These are phyloP conservation scores for Dryococelus australis DNA, from an alignment of 2,888 invertebrate species.

Conservation along the genomic window DNA sequence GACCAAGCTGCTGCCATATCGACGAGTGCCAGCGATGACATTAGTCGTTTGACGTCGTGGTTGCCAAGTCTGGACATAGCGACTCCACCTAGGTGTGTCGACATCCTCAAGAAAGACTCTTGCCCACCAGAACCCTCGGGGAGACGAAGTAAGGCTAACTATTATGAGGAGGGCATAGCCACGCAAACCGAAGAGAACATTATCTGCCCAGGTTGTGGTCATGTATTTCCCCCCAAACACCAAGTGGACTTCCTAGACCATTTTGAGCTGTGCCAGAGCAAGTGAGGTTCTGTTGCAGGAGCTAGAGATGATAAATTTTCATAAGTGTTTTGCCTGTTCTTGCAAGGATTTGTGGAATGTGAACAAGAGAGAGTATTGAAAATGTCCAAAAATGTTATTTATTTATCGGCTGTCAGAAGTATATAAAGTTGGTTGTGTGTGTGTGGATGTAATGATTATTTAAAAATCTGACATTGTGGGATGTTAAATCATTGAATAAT, in stretches of 20 bases:
- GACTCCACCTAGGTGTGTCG: neutral
- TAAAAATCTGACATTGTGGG: neutral
- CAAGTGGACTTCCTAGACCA: slow-evolving; percentile 53
- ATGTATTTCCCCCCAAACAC: slow-evolving; percentile 52
- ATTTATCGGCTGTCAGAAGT: neutral
- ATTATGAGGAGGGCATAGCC: slow-evolving; percentile 45
- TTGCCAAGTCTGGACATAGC: slow-evolving; percentile 7
- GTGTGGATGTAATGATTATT: neutral
- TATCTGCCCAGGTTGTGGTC: slow-evolving; percentile 52
- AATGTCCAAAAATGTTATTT: neutral
- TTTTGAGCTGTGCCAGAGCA: slow-evolving; percentile 51
- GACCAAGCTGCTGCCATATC: neutral
- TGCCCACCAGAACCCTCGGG: neutral
- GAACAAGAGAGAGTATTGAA: neutral
- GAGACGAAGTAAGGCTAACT: slow-evolving; percentile 35
- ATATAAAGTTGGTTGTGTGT: neutral
- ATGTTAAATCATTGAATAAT: neutral
- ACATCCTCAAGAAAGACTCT: neutral
- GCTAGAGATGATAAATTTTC: neutral
- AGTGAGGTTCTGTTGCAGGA: neutral
- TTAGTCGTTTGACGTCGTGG: neutral
- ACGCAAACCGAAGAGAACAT: slow-evolving; percentile 50
- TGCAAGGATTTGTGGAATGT: neutral
- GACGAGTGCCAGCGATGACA: neutral
- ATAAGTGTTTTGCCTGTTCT: no score